Base-by-base conservation (phyloP, 2,797 vertebrate genomes). In the Lates japonicus region DNA sequence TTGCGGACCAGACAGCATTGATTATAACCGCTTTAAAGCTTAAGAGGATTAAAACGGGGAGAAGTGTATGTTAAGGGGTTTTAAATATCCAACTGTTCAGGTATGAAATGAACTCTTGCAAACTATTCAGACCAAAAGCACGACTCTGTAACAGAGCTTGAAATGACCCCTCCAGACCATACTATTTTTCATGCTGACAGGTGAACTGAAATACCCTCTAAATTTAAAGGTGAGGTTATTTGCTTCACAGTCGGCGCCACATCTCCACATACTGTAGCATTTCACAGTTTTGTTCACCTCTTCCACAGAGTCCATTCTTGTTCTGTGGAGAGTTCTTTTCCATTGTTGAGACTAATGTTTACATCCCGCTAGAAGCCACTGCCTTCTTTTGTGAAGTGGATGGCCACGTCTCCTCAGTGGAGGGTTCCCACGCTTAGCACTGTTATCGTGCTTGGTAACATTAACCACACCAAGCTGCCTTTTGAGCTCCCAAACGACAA, bases 391-490 rank as follows among this genome's bases (percentile, higher is more conserved):
- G 77, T 89, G 79, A 74, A 63, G 48, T 48, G 68, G 25, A 74
- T 82, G 69, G 14, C 25, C 59, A 67, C 73, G 17, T 39, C 66
- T 74, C 64, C 71, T 76, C 66, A 44, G 7, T 74, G 61, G 42
- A 77, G 66, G 46, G 74, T 92, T 93, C 89, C 86, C 92, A 92
- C 82, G 71, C 77, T 58, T 14, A 14, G 76, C 25, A 12, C 59
- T 54, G 73, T 69, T 70, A 55, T 51, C 20, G 9, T 75, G 69
- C 74, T 83, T 82, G 82, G 86, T 77, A 87, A 82, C 81, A 69
- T 79, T 42, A 90, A 69, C 82, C 83, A 17, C 86, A 65, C 51
- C 73, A 33, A 74, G 78, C 81, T 49, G 71, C 48, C 70, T 57
- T 80, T 79, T 66, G 51, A 84, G 83, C 35, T 70, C 65, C 66